Base-by-base conservation (phyloP, 1,140 invertebrate species). In the Drosophila erecta region DNA sequence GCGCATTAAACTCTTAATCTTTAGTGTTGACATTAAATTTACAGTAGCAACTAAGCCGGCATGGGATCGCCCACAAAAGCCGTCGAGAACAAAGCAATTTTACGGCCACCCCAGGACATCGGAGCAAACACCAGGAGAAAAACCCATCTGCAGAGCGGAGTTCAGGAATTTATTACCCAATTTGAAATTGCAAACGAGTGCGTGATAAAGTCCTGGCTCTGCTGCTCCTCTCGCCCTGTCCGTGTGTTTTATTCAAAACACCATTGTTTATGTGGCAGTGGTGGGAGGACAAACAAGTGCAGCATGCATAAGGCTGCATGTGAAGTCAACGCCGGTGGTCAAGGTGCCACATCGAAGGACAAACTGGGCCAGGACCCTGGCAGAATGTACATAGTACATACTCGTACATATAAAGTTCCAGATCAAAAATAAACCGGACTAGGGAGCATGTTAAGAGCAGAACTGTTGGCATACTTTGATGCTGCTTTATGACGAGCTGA, bases 151-250 rank as follows among this genome's bases (percentile, higher is more conserved):
- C 47, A 41, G 27, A 58, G 43, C 38, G 60, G 79, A 76, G 79
- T 86, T 79, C 59, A 76, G 64, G 65, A 81, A 89, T 89, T 89
- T 89, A 89, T 89, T 85, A 84, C 84, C 84, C 84, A 89, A 89
- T 89, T 90, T 89, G 65, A 89, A 89, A 89, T 90, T 90, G 85
- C 84, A 89, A 90, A 84, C 84, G 85, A 89, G 85, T 80, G 84
- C 85, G 85, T 89, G 76, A 90, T 89, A 89, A 89, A 90, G 81
- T 77, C 65, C 66, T 54, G 61, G 46, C 8, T 30, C 33, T 44
- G 38, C 57, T 62, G 47, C 47, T 43, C 14, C 51, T 38, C 12
- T 57, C 66, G 47, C 27, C 33, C 64, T 51, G 44, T 44, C 49
- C 49, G 51, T 50, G 79, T 87, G 66, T 81, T 85, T 70, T 66